A percentile compares a stretch with the other conserved stretches of the same genome.
Evolutionary conservation across 2,797 vertebrate species (phyloP).

Genomic region (Cirrhinus molitorella): DNA sequence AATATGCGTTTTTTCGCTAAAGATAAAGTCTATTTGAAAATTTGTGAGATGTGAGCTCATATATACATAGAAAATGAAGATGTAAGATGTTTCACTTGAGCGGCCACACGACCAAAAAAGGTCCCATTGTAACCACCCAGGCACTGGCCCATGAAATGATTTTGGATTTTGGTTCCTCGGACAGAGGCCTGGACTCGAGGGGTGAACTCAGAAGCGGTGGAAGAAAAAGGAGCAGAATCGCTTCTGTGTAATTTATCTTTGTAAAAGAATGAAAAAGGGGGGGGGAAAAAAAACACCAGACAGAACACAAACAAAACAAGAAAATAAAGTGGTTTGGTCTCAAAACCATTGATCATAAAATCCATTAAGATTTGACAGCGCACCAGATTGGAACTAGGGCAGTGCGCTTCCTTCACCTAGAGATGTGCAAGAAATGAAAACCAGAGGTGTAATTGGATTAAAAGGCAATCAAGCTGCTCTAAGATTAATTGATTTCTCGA

Average conservation of each 20-base stretch:
- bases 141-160: constrained; percentile 60
- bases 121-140: constrained; percentile 52
- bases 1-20: no score
- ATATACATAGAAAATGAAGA: background rate
- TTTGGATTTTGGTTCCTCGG: constrained; percentile 51
- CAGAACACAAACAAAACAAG: constrained; percentile 65
- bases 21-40: no score
- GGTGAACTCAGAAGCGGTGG: constrained; percentile 41
- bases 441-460: constrained; percentile 49
- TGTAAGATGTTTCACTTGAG: background rate
- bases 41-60: no score
- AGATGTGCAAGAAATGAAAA: constrained; percentile 14
- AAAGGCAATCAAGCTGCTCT: constrained; percentile 57
- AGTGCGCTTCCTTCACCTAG: constrained; percentile 54
- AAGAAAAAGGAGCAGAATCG: constrained; percentile 56
- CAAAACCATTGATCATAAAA: constrained; percentile 65
- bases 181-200: constrained; percentile 34
- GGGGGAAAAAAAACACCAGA: constrained; percentile 40
- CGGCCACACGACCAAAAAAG: constrained; percentile 10
- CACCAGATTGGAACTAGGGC: constrained; percentile 58
- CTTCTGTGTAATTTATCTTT: constrained; percentile 61
- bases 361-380: constrained; percentile 63
- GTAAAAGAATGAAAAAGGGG: constrained; percentile 40
- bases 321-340: constrained; percentile 64
- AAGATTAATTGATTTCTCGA: constrained; percentile 70